phyloP scores from a whole-genome alignment of 2,113 vertebrate genomes.

The Procapra przewalskii region DNA sequence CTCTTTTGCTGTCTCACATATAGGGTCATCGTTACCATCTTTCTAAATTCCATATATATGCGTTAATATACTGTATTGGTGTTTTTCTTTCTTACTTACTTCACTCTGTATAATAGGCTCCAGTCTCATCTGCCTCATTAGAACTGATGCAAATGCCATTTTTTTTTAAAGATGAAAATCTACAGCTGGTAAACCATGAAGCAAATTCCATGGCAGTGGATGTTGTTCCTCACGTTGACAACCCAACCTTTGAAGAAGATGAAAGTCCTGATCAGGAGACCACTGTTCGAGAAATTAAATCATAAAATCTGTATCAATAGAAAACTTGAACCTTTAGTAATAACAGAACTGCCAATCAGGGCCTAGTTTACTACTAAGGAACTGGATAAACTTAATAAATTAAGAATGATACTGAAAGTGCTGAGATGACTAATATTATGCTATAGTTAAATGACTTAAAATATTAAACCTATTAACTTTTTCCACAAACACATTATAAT shows the following conservation, averaged over 20 bases:
- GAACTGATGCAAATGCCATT: conserved; percentile 13
- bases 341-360: conserved; percentile 74
- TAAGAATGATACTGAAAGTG: conserved; percentile 70
- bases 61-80: background rate
- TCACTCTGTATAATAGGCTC: background rate
- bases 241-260: conserved; percentile 89
- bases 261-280: conserved; percentile 74
- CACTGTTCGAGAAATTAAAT: conserved; percentile 67
- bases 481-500: conserved; percentile 71
- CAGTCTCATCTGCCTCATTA: background rate
- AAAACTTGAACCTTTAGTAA: conserved; percentile 69
- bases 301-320: conserved; percentile 63
- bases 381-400: conserved; percentile 60
- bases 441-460: conserved; percentile 71
- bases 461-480: conserved; percentile 74
- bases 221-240: conserved; percentile 85
- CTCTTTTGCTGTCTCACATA: background rate
- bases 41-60: background rate
- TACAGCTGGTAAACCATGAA: conserved; percentile 77
- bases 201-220: conserved; percentile 72
- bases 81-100: background rate
- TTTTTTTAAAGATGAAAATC: conserved; percentile 78
- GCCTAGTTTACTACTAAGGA: conserved; percentile 58
- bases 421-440: conserved; percentile 72
- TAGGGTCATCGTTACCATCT: background rate